Evolutionary conservation across 2,888 invertebrate species (phyloP), one percentile per base, ranked within the genome.

Genomic region (Melinopterus prodromus): DNA sequence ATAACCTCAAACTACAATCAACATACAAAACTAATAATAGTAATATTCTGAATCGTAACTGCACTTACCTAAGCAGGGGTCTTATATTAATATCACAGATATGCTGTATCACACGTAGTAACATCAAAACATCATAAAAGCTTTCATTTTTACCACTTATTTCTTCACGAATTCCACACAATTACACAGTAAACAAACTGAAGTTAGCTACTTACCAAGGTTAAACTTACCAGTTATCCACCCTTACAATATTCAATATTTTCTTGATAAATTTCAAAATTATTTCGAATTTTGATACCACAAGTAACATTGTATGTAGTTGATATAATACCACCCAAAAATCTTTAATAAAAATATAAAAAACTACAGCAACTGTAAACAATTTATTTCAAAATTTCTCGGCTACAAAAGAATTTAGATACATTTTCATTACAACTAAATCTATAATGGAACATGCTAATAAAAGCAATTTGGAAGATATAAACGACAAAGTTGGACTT

Each of bases 391-490:
- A 53, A 53, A 9, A 9, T 53, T 53, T 53, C 12, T 53, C 53
- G 53, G 53, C 53, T 53, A 53, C 53, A 53, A 53, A 53, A 53
- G 53, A 53, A 53, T 53, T 53, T 9, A 53, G 53, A 9, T 53
- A 53, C 12, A 53, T 53, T 9, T 53, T 53, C 53, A 53, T 53
- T 53, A 53, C 3, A 53, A 53, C 53, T 53, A 53, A 53, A 53
- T 9, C 53, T 53, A 53, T 7, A 53, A 53, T 53, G 53, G 53
- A 53, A 53, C 12, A 53, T 12, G 53, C 53, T 53, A 53, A 53
- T 53, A 53, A 53, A 53, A 53, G 53, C 53, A 53, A 53, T 53
- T 53, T 53, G 53, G 53, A 53, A 53, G 53, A 53, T 53, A 53
- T 53, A 53, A 53, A 53, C 9, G 53, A 53, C 53, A 53, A 53